Conservation (phyloP, 2,113 vertebrate species). For the Vanacampus margaritifer region DNA sequence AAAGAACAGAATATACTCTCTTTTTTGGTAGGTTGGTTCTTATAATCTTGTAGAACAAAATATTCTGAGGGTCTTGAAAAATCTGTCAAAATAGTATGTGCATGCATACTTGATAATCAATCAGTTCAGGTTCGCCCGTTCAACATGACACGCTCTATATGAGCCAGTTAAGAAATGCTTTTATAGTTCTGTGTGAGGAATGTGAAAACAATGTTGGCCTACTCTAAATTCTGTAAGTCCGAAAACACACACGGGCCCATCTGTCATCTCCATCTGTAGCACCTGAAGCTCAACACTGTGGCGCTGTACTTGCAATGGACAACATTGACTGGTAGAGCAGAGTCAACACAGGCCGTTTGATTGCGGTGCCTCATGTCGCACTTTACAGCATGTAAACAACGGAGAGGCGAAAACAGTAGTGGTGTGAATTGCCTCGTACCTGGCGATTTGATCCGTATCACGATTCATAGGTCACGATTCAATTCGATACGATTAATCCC, state of each 20-base stretch:
- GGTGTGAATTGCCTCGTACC: no score
- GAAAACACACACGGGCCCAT: background rate
- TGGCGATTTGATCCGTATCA: no score
- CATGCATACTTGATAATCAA: no score
- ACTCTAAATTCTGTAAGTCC: background rate
- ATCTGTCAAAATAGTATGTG: no score
- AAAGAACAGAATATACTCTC: no score
- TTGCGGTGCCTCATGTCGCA: background rate
- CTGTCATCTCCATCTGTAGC: background rate
- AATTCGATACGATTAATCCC: no score
- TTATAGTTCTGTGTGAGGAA: background rate
- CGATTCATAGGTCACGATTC: no score
- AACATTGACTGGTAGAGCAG: slow-evolving; percentile 3
- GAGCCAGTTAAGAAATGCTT: background rate
- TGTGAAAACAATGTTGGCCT: background rate
- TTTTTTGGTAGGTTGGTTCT: no score
- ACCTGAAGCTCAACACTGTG: background rate
- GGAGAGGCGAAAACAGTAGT: no score
- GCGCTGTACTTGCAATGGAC: background rate
- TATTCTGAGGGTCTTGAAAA: no score
- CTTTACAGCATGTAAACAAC: background rate
- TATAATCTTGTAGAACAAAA: no score
- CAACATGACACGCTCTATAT: background rate
- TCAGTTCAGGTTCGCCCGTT: slow-evolving; percentile 4
- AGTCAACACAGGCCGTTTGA: background rate